These are phyloP conservation scores for Paracentrotus lividus DNA, from an alignment of 53 echinoderm and acorn worm species.

Conservation along the genomic window DNA sequence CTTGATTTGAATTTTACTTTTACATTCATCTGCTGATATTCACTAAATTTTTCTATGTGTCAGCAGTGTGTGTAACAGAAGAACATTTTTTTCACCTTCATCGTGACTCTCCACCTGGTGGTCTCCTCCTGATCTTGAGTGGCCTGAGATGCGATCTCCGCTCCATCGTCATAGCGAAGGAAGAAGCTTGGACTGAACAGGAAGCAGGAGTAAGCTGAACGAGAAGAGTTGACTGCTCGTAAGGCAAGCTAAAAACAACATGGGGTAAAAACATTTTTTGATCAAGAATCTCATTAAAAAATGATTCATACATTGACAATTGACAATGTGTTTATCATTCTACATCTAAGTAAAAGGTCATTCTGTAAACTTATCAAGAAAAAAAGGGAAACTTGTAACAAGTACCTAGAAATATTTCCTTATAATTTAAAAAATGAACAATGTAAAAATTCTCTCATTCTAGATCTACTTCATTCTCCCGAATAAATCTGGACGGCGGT, in stretches of 20 bases:
- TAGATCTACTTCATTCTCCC: background rate
- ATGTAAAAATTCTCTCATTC: background rate
- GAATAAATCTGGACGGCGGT: no score
- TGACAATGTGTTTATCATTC: no score
- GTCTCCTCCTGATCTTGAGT: conserved; percentile 80
- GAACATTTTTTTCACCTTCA: conserved; percentile 78
- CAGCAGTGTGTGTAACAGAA: no score
- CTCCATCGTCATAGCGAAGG: conserved; percentile 76
- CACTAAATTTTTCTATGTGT: no score
- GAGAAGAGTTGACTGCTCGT: conserved; percentile 91
- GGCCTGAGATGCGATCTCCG: conserved; percentile 52
- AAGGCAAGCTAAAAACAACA: conserved; percentile 86
- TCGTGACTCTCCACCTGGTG: conserved; percentile 91
- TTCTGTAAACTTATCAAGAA: no score
- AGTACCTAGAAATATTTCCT: background rate
- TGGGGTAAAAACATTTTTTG: background rate
- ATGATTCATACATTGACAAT: no score
- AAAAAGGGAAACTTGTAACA: no score
- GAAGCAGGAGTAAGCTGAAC: conserved; percentile 96
- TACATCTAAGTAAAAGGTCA: no score
- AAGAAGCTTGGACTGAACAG: conserved; percentile 94
- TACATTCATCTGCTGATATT: no score
- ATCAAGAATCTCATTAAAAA: background rate
- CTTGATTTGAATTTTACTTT: no score
- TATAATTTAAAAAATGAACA: background rate